A percentile compares a stretch with the other conserved stretches of the same genome.
Evolutionary conservation across 2,888 invertebrate genomes (phyloP).

Genomic region (Epirrita christyi): DNA sequence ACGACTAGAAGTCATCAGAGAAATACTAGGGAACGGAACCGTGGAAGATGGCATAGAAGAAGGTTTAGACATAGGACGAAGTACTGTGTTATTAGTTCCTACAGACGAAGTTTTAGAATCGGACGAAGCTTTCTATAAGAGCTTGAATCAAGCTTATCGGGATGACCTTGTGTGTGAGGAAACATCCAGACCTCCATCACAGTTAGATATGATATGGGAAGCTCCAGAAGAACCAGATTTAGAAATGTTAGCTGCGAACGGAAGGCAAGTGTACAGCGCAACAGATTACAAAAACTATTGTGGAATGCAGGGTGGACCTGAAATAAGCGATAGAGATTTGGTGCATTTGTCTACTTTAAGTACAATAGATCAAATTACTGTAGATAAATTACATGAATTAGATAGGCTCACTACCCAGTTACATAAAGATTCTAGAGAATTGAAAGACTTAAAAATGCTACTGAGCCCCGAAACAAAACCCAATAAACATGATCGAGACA

Average conservation of each 20-base stretch:
- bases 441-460: slow-evolving; percentile 90
- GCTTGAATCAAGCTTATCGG: slow-evolving; percentile 94
- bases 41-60: slow-evolving; percentile 88
- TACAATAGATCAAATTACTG: slow-evolving; percentile 90
- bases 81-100: slow-evolving; percentile 67
- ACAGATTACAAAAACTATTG: slow-evolving; percentile 92
- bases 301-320: slow-evolving; percentile 87
- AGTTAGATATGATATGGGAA: slow-evolving; percentile 95
- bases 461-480: slow-evolving; percentile 86
- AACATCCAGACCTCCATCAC: slow-evolving; percentile 87
- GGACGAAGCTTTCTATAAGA: slow-evolving; percentile 94
- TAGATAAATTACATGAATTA: slow-evolving; percentile 91
- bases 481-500: slow-evolving; percentile 79
- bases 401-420: slow-evolving; percentile 91
- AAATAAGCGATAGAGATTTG: slow-evolving; percentile 91
- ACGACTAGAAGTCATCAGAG: slow-evolving; percentile 86
- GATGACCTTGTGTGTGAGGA: slow-evolving; percentile 89
- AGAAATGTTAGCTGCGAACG: slow-evolving; percentile 79
- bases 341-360: slow-evolving; percentile 90
- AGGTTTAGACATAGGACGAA: slow-evolving; percentile 84
- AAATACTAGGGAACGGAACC: slow-evolving; percentile 87
- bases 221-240: slow-evolving; percentile 90
- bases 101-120: slow-evolving; percentile 87
- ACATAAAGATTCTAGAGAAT: slow-evolving; percentile 91
- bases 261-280: slow-evolving; percentile 89